Conservation (phyloP, 2,888 invertebrate species). For the Trichacis sp. region DNA sequence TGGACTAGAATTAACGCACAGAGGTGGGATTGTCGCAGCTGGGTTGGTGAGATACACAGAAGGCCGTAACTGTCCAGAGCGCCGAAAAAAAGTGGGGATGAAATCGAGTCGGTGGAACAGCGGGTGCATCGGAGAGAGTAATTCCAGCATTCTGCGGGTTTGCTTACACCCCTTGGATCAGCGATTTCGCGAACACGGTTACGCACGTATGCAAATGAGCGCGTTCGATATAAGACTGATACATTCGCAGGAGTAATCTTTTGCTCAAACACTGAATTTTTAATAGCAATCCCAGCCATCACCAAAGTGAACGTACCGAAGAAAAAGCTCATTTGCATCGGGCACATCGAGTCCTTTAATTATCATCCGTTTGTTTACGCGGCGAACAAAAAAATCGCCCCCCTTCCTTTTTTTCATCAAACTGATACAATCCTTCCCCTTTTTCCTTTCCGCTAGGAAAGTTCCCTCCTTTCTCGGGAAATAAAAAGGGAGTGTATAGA, state of each 20-base stretch:
- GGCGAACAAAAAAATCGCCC: neutral
- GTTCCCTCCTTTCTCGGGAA: slow-evolving; percentile 20
- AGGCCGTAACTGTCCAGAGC: slow-evolving; percentile 52
- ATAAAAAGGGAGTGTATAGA: neutral
- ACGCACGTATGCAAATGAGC: slow-evolving; percentile 46
- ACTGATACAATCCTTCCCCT: slow-evolving; percentile 22
- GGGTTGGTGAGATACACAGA: slow-evolving; percentile 60
- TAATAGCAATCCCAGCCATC: neutral
- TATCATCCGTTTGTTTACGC: slow-evolving; percentile 1
- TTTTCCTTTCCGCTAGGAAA: slow-evolving; percentile 19
- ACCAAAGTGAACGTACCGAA: neutral
- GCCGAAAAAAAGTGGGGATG: slow-evolving; percentile 40
- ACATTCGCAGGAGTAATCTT: slow-evolving; percentile 28
- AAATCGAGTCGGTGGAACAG: slow-evolving; percentile 54
- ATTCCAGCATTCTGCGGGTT: slow-evolving; percentile 67
- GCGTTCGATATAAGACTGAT: slow-evolving; percentile 39
- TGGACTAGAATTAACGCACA: slow-evolving; percentile 57
- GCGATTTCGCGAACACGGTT: slow-evolving; percentile 50
- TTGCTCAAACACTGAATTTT: slow-evolving; percentile 9
- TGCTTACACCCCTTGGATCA: slow-evolving; percentile 63
- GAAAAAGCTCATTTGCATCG: neutral
- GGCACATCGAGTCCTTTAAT: neutral
- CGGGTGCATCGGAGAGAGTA: slow-evolving; percentile 65
- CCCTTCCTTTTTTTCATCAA: slow-evolving; percentile 20
- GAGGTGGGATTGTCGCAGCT: slow-evolving; percentile 64